Conservation (phyloP, 2,113 vertebrate species). For the Promerops cafer region DNA sequence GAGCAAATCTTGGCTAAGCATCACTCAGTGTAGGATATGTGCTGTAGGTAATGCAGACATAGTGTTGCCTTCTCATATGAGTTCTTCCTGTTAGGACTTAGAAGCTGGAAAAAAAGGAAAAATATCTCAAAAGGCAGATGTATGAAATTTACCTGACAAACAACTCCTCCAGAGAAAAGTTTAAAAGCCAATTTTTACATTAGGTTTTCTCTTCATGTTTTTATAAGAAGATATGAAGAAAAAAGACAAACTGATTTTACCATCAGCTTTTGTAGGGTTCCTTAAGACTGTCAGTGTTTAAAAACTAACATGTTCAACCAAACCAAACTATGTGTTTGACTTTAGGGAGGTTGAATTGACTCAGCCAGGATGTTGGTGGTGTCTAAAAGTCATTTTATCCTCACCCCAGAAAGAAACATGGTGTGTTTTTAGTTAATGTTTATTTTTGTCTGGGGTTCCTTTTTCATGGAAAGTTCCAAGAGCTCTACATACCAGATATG, state of each 20-base stretch:
- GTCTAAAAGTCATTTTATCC: neutral
- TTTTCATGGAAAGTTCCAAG: neutral
- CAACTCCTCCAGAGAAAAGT: neutral
- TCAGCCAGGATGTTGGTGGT: conserved; percentile 1
- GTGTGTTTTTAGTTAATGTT: neutral
- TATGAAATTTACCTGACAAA: neutral
- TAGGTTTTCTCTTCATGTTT: neutral
- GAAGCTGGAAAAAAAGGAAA: neutral
- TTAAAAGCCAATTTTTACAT: neutral
- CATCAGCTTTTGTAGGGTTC: neutral
- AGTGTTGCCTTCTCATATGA: neutral
- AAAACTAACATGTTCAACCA: neutral
- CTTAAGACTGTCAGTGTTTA: neutral
- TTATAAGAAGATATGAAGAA: neutral
- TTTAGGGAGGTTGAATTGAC: conserved; percentile 3
- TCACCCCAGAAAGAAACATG: neutral
- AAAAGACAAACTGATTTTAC: neutral
- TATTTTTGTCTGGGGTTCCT: neutral
- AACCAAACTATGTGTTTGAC: neutral
- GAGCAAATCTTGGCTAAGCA: neutral
- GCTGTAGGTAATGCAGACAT: neutral
- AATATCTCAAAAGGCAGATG: neutral
- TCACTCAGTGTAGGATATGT: neutral
- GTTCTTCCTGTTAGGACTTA: neutral
- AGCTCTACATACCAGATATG: neutral